These are phyloP conservation scores for Eleutherodactylus coqui DNA, from an alignment of 2,797 vertebrate species.

Conservation along the genomic window DNA sequence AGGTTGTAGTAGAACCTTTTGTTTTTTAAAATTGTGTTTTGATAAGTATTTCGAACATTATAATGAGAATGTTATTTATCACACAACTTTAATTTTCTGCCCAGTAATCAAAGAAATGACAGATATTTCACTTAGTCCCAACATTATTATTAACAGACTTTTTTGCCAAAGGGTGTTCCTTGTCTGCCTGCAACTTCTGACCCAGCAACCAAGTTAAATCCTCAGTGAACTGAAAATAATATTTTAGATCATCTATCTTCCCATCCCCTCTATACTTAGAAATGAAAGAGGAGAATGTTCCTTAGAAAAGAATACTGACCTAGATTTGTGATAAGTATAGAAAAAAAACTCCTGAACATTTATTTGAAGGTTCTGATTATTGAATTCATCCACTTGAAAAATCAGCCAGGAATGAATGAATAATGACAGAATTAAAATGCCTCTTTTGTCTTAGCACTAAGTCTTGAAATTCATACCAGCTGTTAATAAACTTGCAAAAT, in stretches of 20 bases:
- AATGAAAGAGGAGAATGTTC: slow-evolving; percentile 35
- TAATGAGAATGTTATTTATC: slow-evolving; percentile 16
- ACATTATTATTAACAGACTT: slow-evolving; percentile 23
- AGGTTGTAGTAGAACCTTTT: not conserved
- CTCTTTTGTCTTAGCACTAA: slow-evolving; percentile 22
- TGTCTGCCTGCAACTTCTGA: slow-evolving; percentile 39
- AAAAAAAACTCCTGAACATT: slow-evolving; percentile 41
- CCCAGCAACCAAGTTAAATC: slow-evolving; percentile 21
- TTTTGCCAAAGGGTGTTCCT: slow-evolving; percentile 37
- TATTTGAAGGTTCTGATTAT: slow-evolving; percentile 50
- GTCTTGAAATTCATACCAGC: slow-evolving; percentile 25
- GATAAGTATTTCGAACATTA: not conserved
- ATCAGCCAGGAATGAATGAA: slow-evolving; percentile 32
- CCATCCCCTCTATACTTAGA: slow-evolving; percentile 11
- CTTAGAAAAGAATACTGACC: slow-evolving; percentile 32
- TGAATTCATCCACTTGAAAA: slow-evolving; percentile 43
- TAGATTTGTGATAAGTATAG: slow-evolving; percentile 38
- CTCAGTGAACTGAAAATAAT: slow-evolving; percentile 22
- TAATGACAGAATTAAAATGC: slow-evolving; percentile 31
- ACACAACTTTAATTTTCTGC: not conserved
- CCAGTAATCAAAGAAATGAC: not conserved
- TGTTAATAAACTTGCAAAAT: not conserved
- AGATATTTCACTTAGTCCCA: slow-evolving; percentile 19
- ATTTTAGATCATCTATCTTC: slow-evolving; percentile 37
- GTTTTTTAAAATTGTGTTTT: not conserved